phyloP scores from a whole-genome alignment of 92 coral and sea anemone species.

The Paramuricea clavata region DNA sequence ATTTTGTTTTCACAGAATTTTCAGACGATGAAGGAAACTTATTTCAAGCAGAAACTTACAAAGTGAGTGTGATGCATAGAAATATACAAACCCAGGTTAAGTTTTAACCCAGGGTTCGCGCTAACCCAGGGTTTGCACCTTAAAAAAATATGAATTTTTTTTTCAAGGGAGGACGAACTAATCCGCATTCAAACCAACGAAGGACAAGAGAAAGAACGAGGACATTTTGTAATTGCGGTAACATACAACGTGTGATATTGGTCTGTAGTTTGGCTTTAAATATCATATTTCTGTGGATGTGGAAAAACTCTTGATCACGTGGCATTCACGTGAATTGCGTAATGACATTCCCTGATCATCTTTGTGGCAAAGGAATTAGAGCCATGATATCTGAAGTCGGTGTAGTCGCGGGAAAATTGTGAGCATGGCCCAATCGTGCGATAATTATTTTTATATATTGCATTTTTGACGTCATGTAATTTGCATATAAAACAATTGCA shows the following conservation, averaged over 20 bases:
- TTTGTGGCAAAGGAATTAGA: no score
- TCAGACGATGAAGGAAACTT: slow-evolving; percentile 3
- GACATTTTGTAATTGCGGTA: neutral
- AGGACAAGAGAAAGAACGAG: neutral
- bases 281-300: slow-evolving; percentile 9
- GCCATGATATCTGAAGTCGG: no score
- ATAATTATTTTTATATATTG: neutral
- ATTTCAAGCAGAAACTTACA: neutral
- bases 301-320: neutral
- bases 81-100: no score
- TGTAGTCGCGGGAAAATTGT: no score
- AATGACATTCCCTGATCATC: neutral
- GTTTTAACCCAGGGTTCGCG: no score
- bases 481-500: no score
- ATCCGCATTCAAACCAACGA: neutral
- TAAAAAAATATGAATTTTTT: neutral
- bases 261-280: slow-evolving; percentile 34
- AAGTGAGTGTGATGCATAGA: neutral
- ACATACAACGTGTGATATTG: neutral
- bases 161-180: neutral
- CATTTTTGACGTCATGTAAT: neutral
- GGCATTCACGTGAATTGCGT: neutral
- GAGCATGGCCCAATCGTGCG: neutral
- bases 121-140: no score
- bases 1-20: slow-evolving; percentile 14